Percentiles rank a stretch among this genome's conserved stretches.
These are phyloP conservation scores for Lasioglossum lativentre DNA, from an alignment of 2,888 invertebrate species.

Conservation along the genomic window DNA sequence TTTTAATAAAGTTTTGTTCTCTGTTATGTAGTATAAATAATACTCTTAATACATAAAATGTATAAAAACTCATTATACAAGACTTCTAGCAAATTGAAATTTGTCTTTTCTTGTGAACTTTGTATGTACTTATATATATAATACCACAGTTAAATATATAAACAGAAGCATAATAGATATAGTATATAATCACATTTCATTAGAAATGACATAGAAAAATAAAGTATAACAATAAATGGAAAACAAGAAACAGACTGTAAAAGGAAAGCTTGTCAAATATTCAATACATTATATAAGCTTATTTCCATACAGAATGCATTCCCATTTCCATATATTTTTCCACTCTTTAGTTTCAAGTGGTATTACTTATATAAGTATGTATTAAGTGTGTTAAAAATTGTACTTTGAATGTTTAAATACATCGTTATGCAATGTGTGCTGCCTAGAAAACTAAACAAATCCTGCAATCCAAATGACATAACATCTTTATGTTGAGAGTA, in stretches of 20 bases:
- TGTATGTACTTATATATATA: constrained; percentile 6
- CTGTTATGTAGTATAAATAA: background rate
- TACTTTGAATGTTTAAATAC: constrained; percentile 12
- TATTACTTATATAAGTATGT: constrained; percentile 12
- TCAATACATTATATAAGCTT: background rate
- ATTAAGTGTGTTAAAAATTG: constrained; percentile 11
- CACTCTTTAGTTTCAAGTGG: background rate
- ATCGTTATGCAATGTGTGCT: background rate
- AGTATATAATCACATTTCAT: background rate
- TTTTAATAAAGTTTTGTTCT: background rate
- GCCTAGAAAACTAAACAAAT: background rate
- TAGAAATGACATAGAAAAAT: background rate
- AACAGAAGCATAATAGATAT: background rate
- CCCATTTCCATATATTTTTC: background rate
- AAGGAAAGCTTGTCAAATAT: background rate
- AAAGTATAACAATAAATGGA: background rate
- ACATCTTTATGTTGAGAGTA: background rate
- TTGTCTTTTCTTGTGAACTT: constrained; percentile 5
- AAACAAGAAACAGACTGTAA: background rate
- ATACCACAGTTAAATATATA: constrained; percentile 1
- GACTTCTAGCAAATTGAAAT: constrained; percentile 1
- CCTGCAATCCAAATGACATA: background rate
- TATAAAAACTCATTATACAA: constrained; percentile 1
- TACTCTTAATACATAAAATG: background rate
- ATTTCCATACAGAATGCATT: constrained; percentile 2